These are phyloP conservation scores for Pangasius larnaudii DNA, from an alignment of 2,797 vertebrate genomes.

Conservation along the genomic window DNA sequence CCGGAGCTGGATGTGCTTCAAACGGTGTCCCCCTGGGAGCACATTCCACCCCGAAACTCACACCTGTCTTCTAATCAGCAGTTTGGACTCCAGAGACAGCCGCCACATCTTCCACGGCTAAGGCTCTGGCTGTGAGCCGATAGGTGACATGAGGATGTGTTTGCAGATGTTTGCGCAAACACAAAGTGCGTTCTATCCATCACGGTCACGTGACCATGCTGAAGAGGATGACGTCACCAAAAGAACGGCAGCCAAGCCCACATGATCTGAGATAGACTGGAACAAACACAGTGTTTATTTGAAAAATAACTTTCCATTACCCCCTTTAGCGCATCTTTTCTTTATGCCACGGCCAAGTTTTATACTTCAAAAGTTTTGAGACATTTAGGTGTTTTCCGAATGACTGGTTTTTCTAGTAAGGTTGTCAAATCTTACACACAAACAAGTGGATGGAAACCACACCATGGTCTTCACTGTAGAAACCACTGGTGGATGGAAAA, in stretches of 20 bases:
- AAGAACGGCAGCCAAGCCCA: background rate
- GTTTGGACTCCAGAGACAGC: slow-evolving; percentile 31
- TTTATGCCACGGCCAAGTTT: background rate
- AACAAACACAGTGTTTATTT: background rate
- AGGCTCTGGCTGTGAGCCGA: background rate
- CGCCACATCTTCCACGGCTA: slow-evolving; percentile 15
- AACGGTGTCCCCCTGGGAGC: slow-evolving; percentile 34
- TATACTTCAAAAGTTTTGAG: background rate
- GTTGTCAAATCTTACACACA: background rate
- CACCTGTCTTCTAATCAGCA: slow-evolving; percentile 53
- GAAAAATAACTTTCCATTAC: background rate
- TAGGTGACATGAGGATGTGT: background rate
- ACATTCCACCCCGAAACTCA: slow-evolving; percentile 41
- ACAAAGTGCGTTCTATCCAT: background rate
- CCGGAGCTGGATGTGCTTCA: slow-evolving; percentile 48
- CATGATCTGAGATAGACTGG: background rate
- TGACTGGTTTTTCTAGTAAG: slow-evolving; percentile 6
- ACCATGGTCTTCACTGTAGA: slow-evolving; percentile 5
- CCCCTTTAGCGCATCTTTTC: background rate
- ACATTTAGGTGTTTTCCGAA: slow-evolving; percentile 7
- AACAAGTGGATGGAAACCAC: background rate
- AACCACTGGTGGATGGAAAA: background rate
- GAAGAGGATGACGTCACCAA: background rate
- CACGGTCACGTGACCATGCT: background rate
- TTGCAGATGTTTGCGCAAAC: slow-evolving; percentile 22